Percentiles rank a stretch among this genome's conserved stretches.
phyloP scores from a whole-genome alignment of 2,888 invertebrate species.

The Caprella mutica region DNA sequence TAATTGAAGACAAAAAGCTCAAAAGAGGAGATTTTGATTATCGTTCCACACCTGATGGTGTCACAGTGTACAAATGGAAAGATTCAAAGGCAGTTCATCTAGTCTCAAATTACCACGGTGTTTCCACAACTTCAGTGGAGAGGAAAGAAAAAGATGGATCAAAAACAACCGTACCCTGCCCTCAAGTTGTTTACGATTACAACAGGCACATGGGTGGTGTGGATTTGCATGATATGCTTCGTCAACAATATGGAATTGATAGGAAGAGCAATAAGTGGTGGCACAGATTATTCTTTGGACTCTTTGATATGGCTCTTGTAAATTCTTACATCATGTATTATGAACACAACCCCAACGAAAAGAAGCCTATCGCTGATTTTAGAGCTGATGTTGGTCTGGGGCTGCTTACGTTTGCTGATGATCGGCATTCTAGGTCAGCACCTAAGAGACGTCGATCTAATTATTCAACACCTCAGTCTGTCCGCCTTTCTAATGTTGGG shows the following conservation, averaged over 20 bases:
- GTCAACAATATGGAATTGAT: constrained; percentile 36
- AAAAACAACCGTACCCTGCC: constrained; percentile 34
- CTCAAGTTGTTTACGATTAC: constrained; percentile 35
- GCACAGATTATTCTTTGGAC: constrained; percentile 36
- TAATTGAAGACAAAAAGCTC: constrained; percentile 29
- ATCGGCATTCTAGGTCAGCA: not conserved
- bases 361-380: not conserved
- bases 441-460: constrained; percentile 2
- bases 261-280: constrained; percentile 38
- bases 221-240: constrained; percentile 37
- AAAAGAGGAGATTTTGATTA: constrained; percentile 35
- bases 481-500: not conserved
- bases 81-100: constrained; percentile 36
- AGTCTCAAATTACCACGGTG: constrained; percentile 36
- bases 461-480: not conserved
- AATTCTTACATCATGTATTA: constrained; percentile 25
- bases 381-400: not conserved
- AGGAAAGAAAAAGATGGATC: constrained; percentile 33
- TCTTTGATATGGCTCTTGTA: constrained; percentile 35
- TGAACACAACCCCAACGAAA: not conserved
- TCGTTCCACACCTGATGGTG: constrained; percentile 24
- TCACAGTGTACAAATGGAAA: constrained; percentile 35
- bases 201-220: constrained; percentile 37
- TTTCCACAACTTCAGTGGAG: constrained; percentile 21
- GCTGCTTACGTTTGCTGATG: constrained; percentile 2